A percentile compares a stretch with the other conserved stretches of the same genome.
phyloP scores from a whole-genome alignment of 1,140 invertebrate genomes.

The Globodera rostochiensis region DNA sequence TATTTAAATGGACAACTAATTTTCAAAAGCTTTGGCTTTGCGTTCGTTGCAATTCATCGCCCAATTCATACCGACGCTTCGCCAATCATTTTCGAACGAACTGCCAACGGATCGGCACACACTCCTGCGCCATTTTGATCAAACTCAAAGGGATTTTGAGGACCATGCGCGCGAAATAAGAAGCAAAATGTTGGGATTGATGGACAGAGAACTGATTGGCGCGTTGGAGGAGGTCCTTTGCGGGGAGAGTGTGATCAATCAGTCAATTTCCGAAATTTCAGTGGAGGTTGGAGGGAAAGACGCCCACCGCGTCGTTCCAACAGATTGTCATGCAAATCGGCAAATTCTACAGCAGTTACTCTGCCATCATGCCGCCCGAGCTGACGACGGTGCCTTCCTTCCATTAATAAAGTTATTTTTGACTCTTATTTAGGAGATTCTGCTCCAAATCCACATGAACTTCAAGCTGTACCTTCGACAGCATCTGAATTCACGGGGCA shows the following conservation, averaged over 20 bases:
- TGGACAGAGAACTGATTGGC: conserved; percentile 69
- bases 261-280: conserved; percentile 47
- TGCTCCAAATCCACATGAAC: conserved; percentile 80
- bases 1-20: neutral
- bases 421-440: conserved; percentile 73
- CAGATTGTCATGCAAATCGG: conserved; percentile 84
- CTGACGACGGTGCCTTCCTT: conserved; percentile 61
- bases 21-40: conserved; percentile 77
- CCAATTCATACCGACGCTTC: conserved; percentile 69
- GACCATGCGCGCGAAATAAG: conserved; percentile 89
- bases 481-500: conserved; percentile 81
- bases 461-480: conserved; percentile 84
- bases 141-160: conserved; percentile 77
- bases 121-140: conserved; percentile 70
- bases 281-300: conserved; percentile 91
- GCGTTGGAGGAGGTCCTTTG: conserved; percentile 48
- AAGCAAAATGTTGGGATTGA: conserved; percentile 84
- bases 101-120: conserved; percentile 66
- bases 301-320: conserved; percentile 87
- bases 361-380: conserved; percentile 66
- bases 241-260: neutral
- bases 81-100: conserved; percentile 67
- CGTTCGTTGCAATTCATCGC: conserved; percentile 78
- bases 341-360: conserved; percentile 87
- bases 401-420: too few species aligned